These are phyloP conservation scores for Tridacna crocea DNA, from an alignment of 2,888 invertebrate genomes.

Conservation along the genomic window DNA sequence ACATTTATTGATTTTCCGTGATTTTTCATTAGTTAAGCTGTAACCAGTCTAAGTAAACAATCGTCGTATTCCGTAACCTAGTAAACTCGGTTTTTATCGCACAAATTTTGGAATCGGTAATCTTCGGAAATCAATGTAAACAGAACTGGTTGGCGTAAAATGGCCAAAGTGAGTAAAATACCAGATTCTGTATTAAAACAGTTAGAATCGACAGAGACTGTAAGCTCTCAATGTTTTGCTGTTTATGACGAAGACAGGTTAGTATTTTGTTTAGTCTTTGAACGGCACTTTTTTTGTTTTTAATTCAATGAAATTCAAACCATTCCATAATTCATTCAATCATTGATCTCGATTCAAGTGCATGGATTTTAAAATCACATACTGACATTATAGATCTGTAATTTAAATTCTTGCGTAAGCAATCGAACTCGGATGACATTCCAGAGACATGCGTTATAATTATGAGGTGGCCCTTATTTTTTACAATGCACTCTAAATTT, in stretches of 20 bases:
- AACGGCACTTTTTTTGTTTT: neutral
- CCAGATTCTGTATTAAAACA: constrained; percentile 52
- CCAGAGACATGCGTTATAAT: no score
- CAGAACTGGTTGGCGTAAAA: constrained; percentile 34
- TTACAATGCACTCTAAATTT: no score
- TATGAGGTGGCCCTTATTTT: no score
- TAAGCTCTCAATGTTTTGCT: constrained; percentile 65
- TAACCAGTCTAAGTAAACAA: constrained; percentile 11
- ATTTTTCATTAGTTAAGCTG: neutral
- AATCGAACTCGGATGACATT: no score
- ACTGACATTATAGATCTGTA: no score
- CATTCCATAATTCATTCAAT: no score
- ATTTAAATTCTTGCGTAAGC: no score
- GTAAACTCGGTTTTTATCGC: constrained; percentile 24
- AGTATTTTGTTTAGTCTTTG: neutral
- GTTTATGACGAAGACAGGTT: constrained; percentile 68
- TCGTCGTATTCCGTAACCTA: constrained; percentile 16
- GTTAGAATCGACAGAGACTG: constrained; percentile 55
- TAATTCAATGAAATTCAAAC: neutral
- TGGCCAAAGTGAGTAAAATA: constrained; percentile 56
- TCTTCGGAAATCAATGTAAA: constrained; percentile 43
- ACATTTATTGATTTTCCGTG: neutral
- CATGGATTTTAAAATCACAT: no score
- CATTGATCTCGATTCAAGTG: no score
- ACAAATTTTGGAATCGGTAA: constrained; percentile 20